Percentiles rank a stretch among this genome's conserved stretches.
These are phyloP conservation scores for Spatula clypeata DNA, from an alignment of 2,797 vertebrate species.

Conservation along the genomic window DNA sequence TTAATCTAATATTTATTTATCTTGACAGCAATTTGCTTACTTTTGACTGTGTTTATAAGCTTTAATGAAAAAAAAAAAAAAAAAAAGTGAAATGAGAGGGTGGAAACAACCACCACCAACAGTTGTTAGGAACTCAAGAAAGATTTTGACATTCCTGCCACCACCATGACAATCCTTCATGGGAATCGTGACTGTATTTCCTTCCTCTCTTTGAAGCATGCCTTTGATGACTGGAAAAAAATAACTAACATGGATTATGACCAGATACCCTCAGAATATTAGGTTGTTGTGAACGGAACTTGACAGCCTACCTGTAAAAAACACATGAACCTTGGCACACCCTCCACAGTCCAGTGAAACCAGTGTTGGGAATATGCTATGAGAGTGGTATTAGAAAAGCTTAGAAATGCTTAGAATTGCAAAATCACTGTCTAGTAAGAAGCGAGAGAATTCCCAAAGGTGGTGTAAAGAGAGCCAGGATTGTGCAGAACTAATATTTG, in stretches of 20 bases:
- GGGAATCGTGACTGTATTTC: background rate
- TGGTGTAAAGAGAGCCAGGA: background rate
- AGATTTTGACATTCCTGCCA: background rate
- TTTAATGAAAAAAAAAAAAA: background rate
- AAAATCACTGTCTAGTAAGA: background rate
- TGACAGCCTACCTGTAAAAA: background rate
- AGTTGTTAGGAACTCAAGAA: background rate
- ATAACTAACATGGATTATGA: background rate
- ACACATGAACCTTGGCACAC: background rate
- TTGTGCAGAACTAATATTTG: conserved; percentile 51
- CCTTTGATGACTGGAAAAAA: background rate
- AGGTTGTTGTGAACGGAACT: background rate
- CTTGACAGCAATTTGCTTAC: background rate
- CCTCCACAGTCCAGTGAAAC: background rate
- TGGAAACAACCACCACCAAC: fast-evolving
- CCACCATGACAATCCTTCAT: background rate
- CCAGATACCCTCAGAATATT: background rate
- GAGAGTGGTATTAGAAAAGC: background rate
- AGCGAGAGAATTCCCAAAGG: conserved; percentile 32
- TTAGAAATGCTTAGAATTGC: background rate
- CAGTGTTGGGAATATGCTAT: background rate
- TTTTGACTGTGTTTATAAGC: background rate
- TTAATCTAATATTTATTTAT: background rate
- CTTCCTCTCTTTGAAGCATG: background rate
- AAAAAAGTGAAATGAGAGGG: background rate